Base-by-base conservation (phyloP, 1,140 invertebrate species). In the Centruroides vittatus region DNA sequence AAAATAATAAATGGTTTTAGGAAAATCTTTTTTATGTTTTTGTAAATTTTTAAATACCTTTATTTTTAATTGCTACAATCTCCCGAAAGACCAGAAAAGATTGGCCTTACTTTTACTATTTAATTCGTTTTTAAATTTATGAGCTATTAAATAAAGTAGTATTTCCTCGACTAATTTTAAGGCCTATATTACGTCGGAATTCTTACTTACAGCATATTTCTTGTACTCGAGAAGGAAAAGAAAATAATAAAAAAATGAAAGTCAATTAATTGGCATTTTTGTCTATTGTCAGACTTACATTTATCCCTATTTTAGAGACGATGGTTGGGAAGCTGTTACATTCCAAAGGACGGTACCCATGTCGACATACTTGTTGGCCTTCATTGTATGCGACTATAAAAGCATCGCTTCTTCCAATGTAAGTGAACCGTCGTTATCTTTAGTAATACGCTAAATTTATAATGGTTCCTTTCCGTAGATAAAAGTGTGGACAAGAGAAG, bases 341-440 rank as follows among this genome's bases (percentile, higher is more conserved):
- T 90, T 88, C 71, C 77, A 86, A 72, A 83, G 84, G 69, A 86
- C 84, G 0, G 80, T 86, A 1, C 80, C 82, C 66, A 91, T 91
- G 87, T 86, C 85, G 60, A 89, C 88, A 2, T 91, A 90, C 70
- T 77, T 91, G 12, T 82, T 91, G 35, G 87, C 87, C 3, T 87
- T 90, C 70, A 82, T 88, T n/a, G 83, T 91, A 23, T 88, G 85
- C 70, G 78, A 81, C 46, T 65, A 60, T 36, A 23, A 57, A 49
- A 23, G 34, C 8, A 36, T 11, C 23, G 49, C 50, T 3, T 48
- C 41, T 0, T 51, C 35, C 7, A 50, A 64, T 41, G 60, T 61
- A 53, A 59, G 41, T 41, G 1, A 3, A 41, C 8, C 5, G 4
- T 56, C 47, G 41, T 10, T 46, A 7, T 13, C 4, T 49, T 58